Percentiles rank a stretch among this genome's conserved stretches.
phyloP scores from a whole-genome alignment of 2,888 invertebrate genomes.

The Zhuqinia jingwanae region DNA sequence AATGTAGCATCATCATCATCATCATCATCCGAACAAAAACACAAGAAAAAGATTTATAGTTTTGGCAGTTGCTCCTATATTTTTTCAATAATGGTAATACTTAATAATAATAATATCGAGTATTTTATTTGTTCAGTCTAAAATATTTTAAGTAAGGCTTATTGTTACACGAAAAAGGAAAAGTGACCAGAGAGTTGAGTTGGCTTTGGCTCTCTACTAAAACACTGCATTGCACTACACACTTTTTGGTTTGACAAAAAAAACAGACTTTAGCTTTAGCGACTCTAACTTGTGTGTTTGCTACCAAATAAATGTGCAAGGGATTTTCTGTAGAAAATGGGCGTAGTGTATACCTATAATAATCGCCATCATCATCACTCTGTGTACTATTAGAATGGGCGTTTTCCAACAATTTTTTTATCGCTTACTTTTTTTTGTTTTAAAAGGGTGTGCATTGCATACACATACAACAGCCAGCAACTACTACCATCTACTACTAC shows the following conservation, averaged over 20 bases:
- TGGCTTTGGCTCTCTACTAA: neutral
- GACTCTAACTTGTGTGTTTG: neutral
- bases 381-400: constrained; percentile 58
- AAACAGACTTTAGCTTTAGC: constrained; percentile 26
- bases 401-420: constrained; percentile 60
- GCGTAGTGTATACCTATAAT: constrained; percentile 51
- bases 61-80: constrained; percentile 46
- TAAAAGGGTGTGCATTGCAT: constrained; percentile 48
- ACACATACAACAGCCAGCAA: constrained; percentile 17
- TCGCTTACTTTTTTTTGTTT: constrained; percentile 33
- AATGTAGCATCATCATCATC: constrained; percentile 21
- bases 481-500: too few relatives aligned
- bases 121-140: constrained; percentile 53
- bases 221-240: neutral
- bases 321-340: constrained; percentile 54
- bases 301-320: neutral
- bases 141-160: neutral
- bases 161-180: neutral
- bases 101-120: constrained; percentile 50
- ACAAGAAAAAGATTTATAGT: constrained; percentile 58
- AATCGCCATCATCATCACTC: constrained; percentile 54
- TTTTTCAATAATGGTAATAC: constrained; percentile 51
- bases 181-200: constrained; percentile 28
- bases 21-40: neutral
- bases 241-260: constrained; percentile 57